Evolutionary conservation across 2,888 invertebrate genomes (phyloP).

Genomic region (Drosophila yooni): DNA sequence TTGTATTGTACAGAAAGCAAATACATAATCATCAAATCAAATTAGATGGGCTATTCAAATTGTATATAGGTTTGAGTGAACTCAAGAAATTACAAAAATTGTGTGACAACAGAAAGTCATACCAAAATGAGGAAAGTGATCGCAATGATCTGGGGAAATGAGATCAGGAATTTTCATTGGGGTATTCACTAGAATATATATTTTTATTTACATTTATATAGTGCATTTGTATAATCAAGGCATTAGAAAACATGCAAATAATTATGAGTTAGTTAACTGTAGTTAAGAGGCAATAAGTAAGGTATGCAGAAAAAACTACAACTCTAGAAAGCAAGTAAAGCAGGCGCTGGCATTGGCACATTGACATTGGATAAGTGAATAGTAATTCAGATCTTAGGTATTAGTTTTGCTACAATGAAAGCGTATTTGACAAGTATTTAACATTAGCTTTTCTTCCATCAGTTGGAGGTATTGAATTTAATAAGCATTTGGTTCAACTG

Average conservation of each 20-base stretch:
- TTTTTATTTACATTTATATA: conserved; percentile 12
- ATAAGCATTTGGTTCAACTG: conserved; percentile 45
- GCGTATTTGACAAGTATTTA: conserved; percentile 28
- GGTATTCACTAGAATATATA: conserved; percentile 26
- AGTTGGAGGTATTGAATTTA: conserved; percentile 16
- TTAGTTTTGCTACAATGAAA: conserved; percentile 36
- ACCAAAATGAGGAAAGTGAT: conserved; percentile 50
- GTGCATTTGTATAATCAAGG: conserved; percentile 27
- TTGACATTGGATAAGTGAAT: conserved; percentile 20
- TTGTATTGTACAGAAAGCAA: conserved; percentile 50
- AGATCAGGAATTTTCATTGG: conserved; percentile 39
- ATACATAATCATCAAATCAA: conserved; percentile 52
- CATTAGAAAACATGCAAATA: conserved; percentile 57
- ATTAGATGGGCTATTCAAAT: conserved; percentile 34
- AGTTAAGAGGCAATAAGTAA: conserved; percentile 19
- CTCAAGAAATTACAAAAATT: conserved; percentile 27
- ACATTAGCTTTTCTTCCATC: conserved; percentile 14
- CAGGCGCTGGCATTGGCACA: conserved; percentile 43
- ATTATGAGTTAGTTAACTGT: conserved; percentile 24
- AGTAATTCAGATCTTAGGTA: conserved; percentile 28
- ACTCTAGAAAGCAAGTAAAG: conserved; percentile 32
- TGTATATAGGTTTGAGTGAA: conserved; percentile 9
- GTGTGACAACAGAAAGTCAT: conserved; percentile 39
- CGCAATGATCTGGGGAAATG: conserved; percentile 61
- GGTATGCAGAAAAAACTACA: conserved; percentile 27